These are phyloP conservation scores for Alcis repandata DNA, from an alignment of 2,888 invertebrate genomes.

Conservation along the genomic window DNA sequence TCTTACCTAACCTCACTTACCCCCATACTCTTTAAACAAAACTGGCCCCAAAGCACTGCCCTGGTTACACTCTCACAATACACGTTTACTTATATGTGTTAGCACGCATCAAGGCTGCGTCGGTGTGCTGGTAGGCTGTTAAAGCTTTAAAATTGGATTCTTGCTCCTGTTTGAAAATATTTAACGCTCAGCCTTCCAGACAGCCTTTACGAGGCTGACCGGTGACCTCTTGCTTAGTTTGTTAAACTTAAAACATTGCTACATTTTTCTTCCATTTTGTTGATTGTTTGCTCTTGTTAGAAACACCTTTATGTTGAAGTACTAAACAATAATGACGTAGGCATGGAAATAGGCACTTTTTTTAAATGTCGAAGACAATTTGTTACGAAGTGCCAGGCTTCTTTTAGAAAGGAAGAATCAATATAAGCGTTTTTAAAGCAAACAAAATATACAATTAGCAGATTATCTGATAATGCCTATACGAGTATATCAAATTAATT, in stretches of 20 bases:
- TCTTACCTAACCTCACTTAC: too few relatives aligned
- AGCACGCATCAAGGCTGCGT: conserved; percentile 48
- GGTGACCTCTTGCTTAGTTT: conserved; percentile 23
- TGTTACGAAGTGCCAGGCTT: too few relatives aligned
- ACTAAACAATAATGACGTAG: too few relatives aligned
- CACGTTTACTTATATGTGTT: conserved; percentile 45
- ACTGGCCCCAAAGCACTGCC: not conserved
- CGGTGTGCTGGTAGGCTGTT: conserved; percentile 45
- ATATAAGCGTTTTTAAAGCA: too few relatives aligned
- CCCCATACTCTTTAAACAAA: not conserved
- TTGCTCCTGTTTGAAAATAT: conserved; percentile 37
- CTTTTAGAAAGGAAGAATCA: too few relatives aligned
- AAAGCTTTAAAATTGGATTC: conserved; percentile 38
- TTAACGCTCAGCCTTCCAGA: conserved; percentile 29
- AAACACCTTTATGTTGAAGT: too few relatives aligned
- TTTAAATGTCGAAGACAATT: too few relatives aligned
- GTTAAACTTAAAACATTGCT: not conserved
- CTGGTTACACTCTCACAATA: conserved; percentile 32
- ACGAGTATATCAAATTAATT: not conserved
- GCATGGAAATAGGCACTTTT: too few relatives aligned
- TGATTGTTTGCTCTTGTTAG: not conserved
- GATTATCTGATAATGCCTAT: too few relatives aligned
- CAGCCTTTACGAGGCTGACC: conserved; percentile 27
- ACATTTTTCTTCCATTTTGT: conserved; percentile 7
- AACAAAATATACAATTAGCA: too few relatives aligned